phyloP scores from a whole-genome alignment of 1,140 invertebrate species.

The Drosophila tani region DNA sequence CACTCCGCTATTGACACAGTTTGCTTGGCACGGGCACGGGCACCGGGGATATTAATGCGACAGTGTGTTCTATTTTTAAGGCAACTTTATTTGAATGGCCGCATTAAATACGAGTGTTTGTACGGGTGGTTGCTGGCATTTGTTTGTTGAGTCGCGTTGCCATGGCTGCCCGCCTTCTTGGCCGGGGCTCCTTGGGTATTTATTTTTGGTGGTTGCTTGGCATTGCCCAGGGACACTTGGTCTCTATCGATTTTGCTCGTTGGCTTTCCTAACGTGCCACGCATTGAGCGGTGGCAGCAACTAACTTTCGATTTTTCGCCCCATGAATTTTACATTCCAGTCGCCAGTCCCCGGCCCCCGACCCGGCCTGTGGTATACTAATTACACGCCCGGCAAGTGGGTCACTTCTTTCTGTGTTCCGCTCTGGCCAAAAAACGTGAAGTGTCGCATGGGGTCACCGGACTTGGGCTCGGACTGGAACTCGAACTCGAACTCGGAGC shows the following conservation, averaged over 20 bases:
- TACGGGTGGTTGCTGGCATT: conserved; percentile 43
- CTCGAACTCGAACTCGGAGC: not conserved
- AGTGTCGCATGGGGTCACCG: conserved; percentile 31
- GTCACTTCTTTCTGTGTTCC: conserved; percentile 48
- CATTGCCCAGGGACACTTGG: conserved; percentile 64
- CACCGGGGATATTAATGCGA: conserved; percentile 49
- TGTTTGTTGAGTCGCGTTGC: conserved; percentile 72
- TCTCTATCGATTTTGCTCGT: conserved; percentile 65
- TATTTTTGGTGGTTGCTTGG: conserved; percentile 74
- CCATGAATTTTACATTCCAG: conserved; percentile 60
- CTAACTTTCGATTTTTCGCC: conserved; percentile 79
- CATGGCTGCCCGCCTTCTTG: conserved; percentile 62
- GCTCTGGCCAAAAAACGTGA: conserved; percentile 17
- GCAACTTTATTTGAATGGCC: conserved; percentile 68
- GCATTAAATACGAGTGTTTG: conserved; percentile 35
- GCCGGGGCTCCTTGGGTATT: conserved; percentile 45
- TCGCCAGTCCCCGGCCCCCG: not conserved
- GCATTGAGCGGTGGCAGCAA: conserved; percentile 43
- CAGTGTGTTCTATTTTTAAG: conserved; percentile 74
- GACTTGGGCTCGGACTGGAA: conserved; percentile 5
- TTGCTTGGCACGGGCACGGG: conserved; percentile 28
- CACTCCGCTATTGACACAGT: conserved; percentile 69
- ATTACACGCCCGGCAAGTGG: conserved; percentile 66
- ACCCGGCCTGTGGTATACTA: conserved; percentile 44
- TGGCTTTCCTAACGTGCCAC: conserved; percentile 50